phyloP scores from a whole-genome alignment of 2,113 vertebrate species.

The Tragelaphus strepsiceros region DNA sequence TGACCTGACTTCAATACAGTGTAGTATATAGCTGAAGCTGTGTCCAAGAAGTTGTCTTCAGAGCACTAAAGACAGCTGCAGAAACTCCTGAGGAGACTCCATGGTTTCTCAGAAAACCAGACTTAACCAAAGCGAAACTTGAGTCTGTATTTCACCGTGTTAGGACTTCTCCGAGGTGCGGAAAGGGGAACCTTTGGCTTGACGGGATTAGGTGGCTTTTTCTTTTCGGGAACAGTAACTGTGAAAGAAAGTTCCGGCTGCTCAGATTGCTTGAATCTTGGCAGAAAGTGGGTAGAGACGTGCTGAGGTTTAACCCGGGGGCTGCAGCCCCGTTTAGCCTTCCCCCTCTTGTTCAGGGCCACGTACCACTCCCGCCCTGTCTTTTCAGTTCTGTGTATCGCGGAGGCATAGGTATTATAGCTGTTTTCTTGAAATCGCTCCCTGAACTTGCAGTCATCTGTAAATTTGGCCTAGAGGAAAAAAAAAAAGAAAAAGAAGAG shows the following conservation, averaged over 20 bases:
- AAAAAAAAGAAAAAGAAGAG: background rate
- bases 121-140: conserved; percentile 94
- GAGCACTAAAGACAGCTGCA: background rate
- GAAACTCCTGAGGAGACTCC: conserved; percentile 35
- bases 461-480: conserved; percentile 84
- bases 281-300: conserved; percentile 94
- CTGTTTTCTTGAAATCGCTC: conserved; percentile 99
- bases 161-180: conserved; percentile 70
- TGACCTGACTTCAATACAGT: background rate
- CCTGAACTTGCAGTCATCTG: conserved; percentile 94
- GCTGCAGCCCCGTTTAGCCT: conserved; percentile 95
- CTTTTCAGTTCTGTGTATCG: conserved; percentile 85
- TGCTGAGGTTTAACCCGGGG: conserved; percentile 94
- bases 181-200: conserved; percentile 75
- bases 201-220: conserved; percentile 59
- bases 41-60: background rate
- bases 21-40: background rate
- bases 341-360: conserved; percentile 97
- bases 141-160: conserved; percentile 89
- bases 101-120: background rate
- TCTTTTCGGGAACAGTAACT: conserved; percentile 85
- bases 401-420: conserved; percentile 97
- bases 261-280: conserved; percentile 83
- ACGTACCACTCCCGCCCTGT: conserved; percentile 93
- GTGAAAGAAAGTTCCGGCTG: conserved; percentile 86